Conservation (phyloP, 2,888 invertebrate genomes). For the Caenorhabditis virilis region DNA sequence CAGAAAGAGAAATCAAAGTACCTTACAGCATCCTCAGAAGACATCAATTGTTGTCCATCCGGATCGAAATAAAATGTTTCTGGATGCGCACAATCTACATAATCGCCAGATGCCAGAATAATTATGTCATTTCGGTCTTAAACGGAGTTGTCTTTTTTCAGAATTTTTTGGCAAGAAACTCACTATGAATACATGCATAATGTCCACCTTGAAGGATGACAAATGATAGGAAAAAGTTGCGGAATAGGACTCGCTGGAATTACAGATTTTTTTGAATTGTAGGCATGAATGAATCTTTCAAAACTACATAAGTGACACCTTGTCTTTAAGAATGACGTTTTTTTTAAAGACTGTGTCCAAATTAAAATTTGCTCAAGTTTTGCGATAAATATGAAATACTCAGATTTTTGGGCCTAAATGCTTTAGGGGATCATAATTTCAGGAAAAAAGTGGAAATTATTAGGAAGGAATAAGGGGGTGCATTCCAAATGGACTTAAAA, state of each 20-base stretch:
- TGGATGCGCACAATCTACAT: slow-evolving; percentile 39
- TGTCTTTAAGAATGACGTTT: too few species aligned
- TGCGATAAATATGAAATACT: too few species aligned
- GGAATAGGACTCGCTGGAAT: slow-evolving; percentile 37
- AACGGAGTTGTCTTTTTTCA: background rate
- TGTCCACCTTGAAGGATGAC: slow-evolving; percentile 45
- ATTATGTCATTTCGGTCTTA: slow-evolving; percentile 46
- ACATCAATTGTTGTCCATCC: slow-evolving; percentile 41
- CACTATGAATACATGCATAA: slow-evolving; percentile 11
- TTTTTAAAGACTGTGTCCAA: too few species aligned
- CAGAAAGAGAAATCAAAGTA: background rate
- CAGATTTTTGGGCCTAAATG: too few species aligned
- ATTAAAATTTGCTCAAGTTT: too few species aligned
- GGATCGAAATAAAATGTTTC: slow-evolving; percentile 49
- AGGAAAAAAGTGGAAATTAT: too few species aligned
- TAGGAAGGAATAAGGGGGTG: too few species aligned
- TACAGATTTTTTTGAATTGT: background rate
- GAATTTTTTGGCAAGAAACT: background rate
- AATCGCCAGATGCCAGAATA: slow-evolving; percentile 43
- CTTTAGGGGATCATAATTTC: too few species aligned
- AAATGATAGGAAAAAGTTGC: slow-evolving; percentile 45
- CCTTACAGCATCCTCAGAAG: slow-evolving; percentile 45
- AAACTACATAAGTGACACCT: background rate
- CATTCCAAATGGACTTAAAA: too few species aligned
- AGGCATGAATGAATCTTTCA: too few species aligned